Conservation (phyloP, 2,113 vertebrate species). For the Sapajus apella region DNA sequence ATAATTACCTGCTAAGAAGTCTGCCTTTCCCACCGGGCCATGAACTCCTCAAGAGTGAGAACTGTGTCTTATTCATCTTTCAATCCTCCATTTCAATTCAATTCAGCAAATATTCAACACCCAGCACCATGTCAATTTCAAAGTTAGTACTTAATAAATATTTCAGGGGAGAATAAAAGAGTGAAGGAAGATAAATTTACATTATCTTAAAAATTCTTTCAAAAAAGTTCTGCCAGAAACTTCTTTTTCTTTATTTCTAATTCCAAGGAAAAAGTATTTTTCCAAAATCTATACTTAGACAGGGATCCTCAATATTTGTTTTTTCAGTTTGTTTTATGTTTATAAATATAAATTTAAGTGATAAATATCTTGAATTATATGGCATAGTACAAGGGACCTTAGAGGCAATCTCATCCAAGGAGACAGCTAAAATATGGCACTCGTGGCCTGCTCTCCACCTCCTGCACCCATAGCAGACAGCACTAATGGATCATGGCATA, state of each 20-base stretch:
- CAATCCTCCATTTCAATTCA: constrained; percentile 36
- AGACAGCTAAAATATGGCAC: background rate
- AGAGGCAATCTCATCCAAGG: background rate
- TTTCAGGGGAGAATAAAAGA: constrained; percentile 62
- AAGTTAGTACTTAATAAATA: constrained; percentile 68
- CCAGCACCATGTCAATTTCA: constrained; percentile 52
- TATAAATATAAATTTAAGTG: constrained; percentile 31
- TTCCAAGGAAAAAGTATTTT: constrained; percentile 38
- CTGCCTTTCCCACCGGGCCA: background rate
- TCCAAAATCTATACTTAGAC: constrained; percentile 26
- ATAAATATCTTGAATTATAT: constrained; percentile 42
- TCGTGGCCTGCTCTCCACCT: background rate
- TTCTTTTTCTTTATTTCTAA: background rate
- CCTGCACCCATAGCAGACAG: background rate
- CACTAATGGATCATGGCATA: background rate
- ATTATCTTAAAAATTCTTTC: constrained; percentile 55
- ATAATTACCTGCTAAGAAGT: background rate
- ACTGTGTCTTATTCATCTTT: constrained; percentile 40
- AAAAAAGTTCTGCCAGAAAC: constrained; percentile 44
- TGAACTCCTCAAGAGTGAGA: constrained; percentile 31
- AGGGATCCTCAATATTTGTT: constrained; percentile 6
- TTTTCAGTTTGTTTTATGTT: constrained; percentile 28
- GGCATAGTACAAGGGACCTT: background rate
- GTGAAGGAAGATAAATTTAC: constrained; percentile 61
- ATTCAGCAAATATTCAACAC: constrained; percentile 59